Conservation (phyloP, 2,113 vertebrate genomes). For the Heloderma charlesbogerti region DNA sequence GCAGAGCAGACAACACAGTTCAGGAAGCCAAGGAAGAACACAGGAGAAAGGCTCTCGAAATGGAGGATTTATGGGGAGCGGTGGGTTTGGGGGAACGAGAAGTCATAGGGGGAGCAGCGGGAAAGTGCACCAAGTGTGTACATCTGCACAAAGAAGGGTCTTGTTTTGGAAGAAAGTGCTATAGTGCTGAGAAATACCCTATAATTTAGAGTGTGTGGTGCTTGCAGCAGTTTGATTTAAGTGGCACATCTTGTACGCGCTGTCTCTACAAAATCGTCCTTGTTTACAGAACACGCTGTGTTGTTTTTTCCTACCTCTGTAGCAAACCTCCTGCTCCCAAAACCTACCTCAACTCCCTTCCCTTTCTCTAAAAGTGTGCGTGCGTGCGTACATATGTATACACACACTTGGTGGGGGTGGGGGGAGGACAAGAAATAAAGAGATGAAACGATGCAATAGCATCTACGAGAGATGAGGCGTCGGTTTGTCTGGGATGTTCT, state of each 20-base stretch:
- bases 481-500: conserved; percentile 4
- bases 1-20: conserved; percentile 32
- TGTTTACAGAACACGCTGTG: conserved; percentile 32
- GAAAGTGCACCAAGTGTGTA: accelerated
- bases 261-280: background rate
- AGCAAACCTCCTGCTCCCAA: background rate
- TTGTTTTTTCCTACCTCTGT: conserved; percentile 17
- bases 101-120: background rate
- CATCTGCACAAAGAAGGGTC: background rate
- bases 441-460: background rate
- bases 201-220: background rate
- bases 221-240: conserved; percentile 27
- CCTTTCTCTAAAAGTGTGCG: background rate
- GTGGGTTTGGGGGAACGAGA: background rate
- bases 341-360: background rate
- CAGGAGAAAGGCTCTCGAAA: background rate
- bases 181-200: background rate
- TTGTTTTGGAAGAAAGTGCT: background rate
- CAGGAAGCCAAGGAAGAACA: background rate
- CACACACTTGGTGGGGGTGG: background rate
- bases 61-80: background rate
- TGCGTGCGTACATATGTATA: background rate
- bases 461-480: background rate
- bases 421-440: background rate
- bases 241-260: conserved; percentile 17